A percentile compares a stretch with the other conserved stretches of the same genome.
These are phyloP conservation scores for Nasonia longicornis DNA, from an alignment of 1,140 invertebrate species.

Conservation along the genomic window DNA sequence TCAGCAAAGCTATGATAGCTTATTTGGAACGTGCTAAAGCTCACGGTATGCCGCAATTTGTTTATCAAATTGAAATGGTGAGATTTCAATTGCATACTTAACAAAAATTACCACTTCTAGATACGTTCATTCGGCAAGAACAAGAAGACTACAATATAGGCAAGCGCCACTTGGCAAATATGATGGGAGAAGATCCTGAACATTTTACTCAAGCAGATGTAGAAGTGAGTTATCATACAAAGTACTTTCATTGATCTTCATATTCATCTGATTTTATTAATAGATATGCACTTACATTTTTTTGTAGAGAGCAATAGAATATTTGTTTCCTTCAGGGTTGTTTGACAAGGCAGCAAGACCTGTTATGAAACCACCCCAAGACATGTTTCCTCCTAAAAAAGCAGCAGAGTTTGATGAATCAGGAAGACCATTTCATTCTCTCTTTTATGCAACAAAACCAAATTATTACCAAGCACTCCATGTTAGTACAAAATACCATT, in stretches of 20 bases:
- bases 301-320: constrained; percentile 84
- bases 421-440: constrained; percentile 87
- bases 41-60: constrained; percentile 72
- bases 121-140: constrained; percentile 88
- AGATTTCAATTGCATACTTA: constrained; percentile 3
- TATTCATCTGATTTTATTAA: not conserved
- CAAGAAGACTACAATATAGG: constrained; percentile 89
- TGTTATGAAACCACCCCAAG: constrained; percentile 86
- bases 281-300: constrained; percentile 36
- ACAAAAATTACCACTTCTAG: constrained; percentile 62
- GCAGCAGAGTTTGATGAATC: constrained; percentile 90
- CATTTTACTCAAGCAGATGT: constrained; percentile 90
- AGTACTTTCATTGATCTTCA: constrained; percentile 3
- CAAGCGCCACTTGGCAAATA: constrained; percentile 95
- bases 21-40: constrained; percentile 86
- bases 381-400: constrained; percentile 87
- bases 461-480: constrained; percentile 87
- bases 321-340: constrained; percentile 92
- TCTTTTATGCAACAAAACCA: constrained; percentile 91
- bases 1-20: constrained; percentile 88
- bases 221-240: constrained; percentile 74
- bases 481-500: constrained; percentile 70
- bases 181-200: constrained; percentile 95
- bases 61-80: not conserved
- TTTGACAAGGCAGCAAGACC: constrained; percentile 86